phyloP scores from a whole-genome alignment of 2,888 invertebrate species.

The Tortrix viridana region DNA sequence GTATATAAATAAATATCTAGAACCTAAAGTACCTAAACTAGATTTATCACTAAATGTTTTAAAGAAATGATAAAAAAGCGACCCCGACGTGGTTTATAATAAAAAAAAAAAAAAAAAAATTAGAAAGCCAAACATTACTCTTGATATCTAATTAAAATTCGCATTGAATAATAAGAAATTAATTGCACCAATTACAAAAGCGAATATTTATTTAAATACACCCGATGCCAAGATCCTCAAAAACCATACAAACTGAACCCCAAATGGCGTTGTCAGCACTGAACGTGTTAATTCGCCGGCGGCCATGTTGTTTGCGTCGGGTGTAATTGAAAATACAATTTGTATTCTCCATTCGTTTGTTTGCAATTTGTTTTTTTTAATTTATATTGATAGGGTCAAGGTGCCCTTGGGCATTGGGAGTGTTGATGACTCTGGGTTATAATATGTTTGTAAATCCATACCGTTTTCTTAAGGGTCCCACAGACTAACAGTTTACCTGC shows the following conservation, averaged over 20 bases:
- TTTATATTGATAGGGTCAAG: conserved; percentile 37
- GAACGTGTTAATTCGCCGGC: conserved; percentile 16
- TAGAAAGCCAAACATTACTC: too few species aligned
- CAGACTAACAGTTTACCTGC: too few species aligned
- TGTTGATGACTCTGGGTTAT: background rate
- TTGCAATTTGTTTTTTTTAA: conserved; percentile 36
- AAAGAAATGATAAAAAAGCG: background rate
- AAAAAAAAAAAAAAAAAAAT: conserved; percentile 3
- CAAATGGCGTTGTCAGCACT: too few species aligned
- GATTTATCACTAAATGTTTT: too few species aligned
- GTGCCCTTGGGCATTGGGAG: conserved; percentile 18
- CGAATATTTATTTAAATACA: conserved; percentile 33
- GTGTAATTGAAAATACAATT: conserved; percentile 38
- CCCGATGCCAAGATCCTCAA: too few species aligned
- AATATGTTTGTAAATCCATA: background rate
- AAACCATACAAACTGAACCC: too few species aligned
- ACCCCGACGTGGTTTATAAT: background rate
- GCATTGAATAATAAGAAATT: conserved; percentile 34
- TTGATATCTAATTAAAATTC: conserved; percentile 33
- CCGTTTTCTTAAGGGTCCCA: too few species aligned
- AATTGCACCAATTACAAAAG: conserved; percentile 36
- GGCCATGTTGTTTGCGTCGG: conserved; percentile 27
- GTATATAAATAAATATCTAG: too few species aligned
- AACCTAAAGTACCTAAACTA: too few species aligned
- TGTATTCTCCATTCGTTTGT: conserved; percentile 34